Evolutionary conservation across 2,113 vertebrate species (phyloP).

Genomic region (Mormoops blainvillei): DNA sequence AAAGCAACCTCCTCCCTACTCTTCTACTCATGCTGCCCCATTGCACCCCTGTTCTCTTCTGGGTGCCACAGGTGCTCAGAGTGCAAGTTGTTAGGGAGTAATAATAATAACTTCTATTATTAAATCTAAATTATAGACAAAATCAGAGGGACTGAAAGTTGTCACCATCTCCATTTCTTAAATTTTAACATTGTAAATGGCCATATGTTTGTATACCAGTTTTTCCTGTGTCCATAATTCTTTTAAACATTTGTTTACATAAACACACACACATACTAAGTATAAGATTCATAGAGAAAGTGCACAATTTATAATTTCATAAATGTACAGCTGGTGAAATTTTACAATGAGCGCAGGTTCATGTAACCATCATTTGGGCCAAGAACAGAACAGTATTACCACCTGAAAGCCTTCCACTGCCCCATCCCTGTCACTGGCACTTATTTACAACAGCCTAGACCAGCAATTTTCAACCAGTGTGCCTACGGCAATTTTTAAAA

Average conservation of each 20-base stretch:
- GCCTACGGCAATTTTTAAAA: too few species aligned
- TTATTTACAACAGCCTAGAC: background rate
- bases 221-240: background rate
- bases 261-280: background rate
- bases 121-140: background rate
- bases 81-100: background rate
- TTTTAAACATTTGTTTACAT: background rate
- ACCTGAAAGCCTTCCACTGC: background rate
- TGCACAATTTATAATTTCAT: background rate
- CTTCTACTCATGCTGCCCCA: background rate
- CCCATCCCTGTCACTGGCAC: background rate
- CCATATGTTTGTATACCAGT: background rate
- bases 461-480: background rate
- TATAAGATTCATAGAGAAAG: background rate
- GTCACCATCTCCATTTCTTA: background rate
- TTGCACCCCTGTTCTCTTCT: background rate
- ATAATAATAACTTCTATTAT: background rate
- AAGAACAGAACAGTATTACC: too few species aligned
- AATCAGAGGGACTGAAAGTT: background rate
- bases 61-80: background rate
- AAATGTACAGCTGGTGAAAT: background rate
- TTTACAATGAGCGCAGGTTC: background rate
- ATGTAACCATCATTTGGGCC: background rate
- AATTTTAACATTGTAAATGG: background rate
- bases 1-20: background rate